Evolutionary conservation across 2,797 vertebrate genomes (phyloP).

Genomic region (Rhinogobio ventralis): DNA sequence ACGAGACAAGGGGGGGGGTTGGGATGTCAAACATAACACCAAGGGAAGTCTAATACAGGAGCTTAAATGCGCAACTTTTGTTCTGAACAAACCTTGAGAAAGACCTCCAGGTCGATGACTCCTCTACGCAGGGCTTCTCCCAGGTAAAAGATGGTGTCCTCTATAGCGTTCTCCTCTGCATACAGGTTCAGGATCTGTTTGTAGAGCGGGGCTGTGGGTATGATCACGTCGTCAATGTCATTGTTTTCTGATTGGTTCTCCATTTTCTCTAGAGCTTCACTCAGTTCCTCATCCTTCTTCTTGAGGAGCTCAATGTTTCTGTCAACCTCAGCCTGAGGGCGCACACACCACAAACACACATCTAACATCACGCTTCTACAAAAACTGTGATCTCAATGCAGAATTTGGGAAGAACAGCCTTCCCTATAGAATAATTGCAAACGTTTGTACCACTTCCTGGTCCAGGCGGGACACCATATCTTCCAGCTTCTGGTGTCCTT

Average conservation of each 20-base stretch:
- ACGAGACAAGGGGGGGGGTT: background rate
- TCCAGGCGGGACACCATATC: slow-evolving; percentile 96
- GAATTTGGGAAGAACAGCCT: background rate
- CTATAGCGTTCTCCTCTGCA: slow-evolving; percentile 98
- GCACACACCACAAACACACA: background rate
- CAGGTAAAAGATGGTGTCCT: slow-evolving; percentile 99
- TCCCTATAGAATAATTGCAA: background rate
- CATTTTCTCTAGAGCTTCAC: slow-evolving; percentile 97
- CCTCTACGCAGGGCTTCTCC: slow-evolving; percentile 95
- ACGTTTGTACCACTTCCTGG: slow-evolving; percentile 92
- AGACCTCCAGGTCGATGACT: slow-evolving; percentile 97
- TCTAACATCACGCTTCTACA: background rate
- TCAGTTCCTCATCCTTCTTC: slow-evolving; percentile 97
- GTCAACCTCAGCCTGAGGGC: slow-evolving; percentile 90
- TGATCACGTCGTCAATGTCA: slow-evolving; percentile 97
- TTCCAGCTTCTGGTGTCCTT: slow-evolving; percentile 97
- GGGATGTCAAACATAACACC: background rate
- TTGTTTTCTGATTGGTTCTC: slow-evolving; percentile 98
- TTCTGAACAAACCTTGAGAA: slow-evolving; percentile 88
- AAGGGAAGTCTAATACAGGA: background rate
- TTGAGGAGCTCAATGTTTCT: slow-evolving; percentile 95
- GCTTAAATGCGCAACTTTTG: background rate
- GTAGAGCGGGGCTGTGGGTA: slow-evolving; percentile 97
- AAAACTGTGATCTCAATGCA: background rate
- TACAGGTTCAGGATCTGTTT: slow-evolving; percentile 99